Percentiles rank a stretch among this genome's conserved stretches.
These are phyloP conservation scores for Xylota sylvarum DNA, from an alignment of 2,888 invertebrate genomes.

Conservation along the genomic window DNA sequence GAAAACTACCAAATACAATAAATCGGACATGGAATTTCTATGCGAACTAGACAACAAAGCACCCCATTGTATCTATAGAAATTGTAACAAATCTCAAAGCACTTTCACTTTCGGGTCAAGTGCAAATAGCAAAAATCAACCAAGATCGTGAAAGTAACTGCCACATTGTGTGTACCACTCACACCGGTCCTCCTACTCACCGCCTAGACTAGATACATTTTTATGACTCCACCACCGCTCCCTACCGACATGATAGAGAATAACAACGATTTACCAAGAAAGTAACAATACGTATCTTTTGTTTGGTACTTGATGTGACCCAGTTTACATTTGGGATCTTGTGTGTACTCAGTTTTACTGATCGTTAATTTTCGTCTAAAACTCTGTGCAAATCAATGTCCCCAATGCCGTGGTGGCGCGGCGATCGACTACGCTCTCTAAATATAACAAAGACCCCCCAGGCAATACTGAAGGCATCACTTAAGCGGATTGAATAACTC, in stretches of 20 bases:
- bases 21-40: slow-evolving; percentile 28
- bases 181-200: slow-evolving; percentile 68
- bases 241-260: slow-evolving; percentile 8
- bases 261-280: slow-evolving; percentile 25
- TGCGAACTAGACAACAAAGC: slow-evolving; percentile 12
- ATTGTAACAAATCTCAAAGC: slow-evolving; percentile 49
- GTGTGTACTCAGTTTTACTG: slow-evolving; percentile 10
- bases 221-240: slow-evolving; percentile 25
- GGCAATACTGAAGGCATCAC: slow-evolving; percentile 29
- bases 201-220: slow-evolving; percentile 33
- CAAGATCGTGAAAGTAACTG: slow-evolving; percentile 71
- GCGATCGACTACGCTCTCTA: neutral
- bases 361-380: slow-evolving; percentile 33
- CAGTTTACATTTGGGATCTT: slow-evolving; percentile 58
- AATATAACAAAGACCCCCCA: slow-evolving; percentile 17
- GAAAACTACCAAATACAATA: slow-evolving; percentile 14
- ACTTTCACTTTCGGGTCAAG: slow-evolving; percentile 76
- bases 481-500: slow-evolving; percentile 54
- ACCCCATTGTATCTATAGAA: slow-evolving; percentile 47
- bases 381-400: slow-evolving; percentile 30
- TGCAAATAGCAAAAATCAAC: slow-evolving; percentile 73
- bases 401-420: slow-evolving; percentile 7
- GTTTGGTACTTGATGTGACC: slow-evolving; percentile 71
- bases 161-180: slow-evolving; percentile 1
- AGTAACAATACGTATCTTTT: slow-evolving; percentile 60